Conservation (phyloP, 2,888 invertebrate genomes). For the Acleris sparsana region DNA sequence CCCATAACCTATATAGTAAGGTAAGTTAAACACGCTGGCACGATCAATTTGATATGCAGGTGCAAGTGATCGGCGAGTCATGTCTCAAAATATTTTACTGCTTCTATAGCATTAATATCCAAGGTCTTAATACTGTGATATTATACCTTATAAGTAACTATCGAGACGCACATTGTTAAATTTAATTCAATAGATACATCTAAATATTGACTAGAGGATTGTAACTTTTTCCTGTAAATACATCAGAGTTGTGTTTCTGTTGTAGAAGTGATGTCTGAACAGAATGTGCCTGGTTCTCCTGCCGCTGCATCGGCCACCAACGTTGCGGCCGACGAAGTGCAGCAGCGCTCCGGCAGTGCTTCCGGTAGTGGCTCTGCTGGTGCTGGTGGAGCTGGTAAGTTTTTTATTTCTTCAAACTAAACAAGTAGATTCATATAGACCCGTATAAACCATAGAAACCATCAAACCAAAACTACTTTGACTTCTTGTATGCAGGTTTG, state of each 20-base stretch:
- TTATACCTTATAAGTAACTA: too few relatives aligned
- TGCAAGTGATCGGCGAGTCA: slow-evolving; percentile 11
- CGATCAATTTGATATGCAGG: too few relatives aligned
- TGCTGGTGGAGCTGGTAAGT: too few relatives aligned
- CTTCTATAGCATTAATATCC: not conserved
- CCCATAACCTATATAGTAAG: slow-evolving; percentile 10
- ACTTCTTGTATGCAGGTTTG: too few relatives aligned
- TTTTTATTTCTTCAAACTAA: too few relatives aligned
- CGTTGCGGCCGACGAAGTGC: slow-evolving; percentile 58
- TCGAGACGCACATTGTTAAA: too few relatives aligned
- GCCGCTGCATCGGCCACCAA: slow-evolving; percentile 57
- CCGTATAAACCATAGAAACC: too few relatives aligned
- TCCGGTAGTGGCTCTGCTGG: not conserved
- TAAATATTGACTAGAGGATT: not conserved
- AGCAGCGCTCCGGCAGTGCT: slow-evolving; percentile 56
- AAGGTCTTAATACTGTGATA: not conserved
- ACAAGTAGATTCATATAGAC: too few relatives aligned
- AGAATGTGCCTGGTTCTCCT: slow-evolving; percentile 56
- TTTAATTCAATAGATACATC: too few relatives aligned
- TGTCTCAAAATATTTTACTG: slow-evolving; percentile 21
- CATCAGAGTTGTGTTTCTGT: not conserved
- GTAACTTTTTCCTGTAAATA: too few relatives aligned
- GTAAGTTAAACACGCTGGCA: not conserved
- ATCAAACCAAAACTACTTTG: too few relatives aligned
- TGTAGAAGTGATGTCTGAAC: slow-evolving; percentile 63